These are phyloP conservation scores for Peucedramus taeniatus DNA, from an alignment of 2,113 vertebrate genomes.

Conservation along the genomic window DNA sequence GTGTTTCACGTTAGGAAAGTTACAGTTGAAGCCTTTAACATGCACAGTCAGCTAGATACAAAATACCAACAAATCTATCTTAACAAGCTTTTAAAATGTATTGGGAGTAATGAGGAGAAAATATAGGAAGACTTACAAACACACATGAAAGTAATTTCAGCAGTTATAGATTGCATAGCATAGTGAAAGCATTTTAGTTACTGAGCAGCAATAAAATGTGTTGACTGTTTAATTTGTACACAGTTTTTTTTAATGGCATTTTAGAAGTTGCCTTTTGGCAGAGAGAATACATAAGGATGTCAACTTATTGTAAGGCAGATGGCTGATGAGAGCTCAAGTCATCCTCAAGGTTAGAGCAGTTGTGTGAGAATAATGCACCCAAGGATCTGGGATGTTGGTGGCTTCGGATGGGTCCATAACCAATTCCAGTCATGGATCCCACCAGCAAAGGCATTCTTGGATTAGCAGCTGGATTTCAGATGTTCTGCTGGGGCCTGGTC, in stretches of 20 bases:
- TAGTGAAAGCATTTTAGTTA: slow-evolving; percentile 29
- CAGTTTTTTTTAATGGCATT: neutral
- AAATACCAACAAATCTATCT: slow-evolving; percentile 25
- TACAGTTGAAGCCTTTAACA: slow-evolving; percentile 7
- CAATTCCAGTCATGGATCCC: neutral
- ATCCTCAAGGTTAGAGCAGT: neutral
- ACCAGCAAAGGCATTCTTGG: too few species aligned
- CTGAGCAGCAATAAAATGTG: neutral
- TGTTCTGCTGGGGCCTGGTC: neutral
- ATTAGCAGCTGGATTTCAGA: neutral
- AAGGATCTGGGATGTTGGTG: neutral
- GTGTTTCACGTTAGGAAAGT: slow-evolving; percentile 28
- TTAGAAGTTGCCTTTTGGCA: slow-evolving; percentile 36
- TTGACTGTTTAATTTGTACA: slow-evolving; percentile 21
- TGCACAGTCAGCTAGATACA: slow-evolving; percentile 36
- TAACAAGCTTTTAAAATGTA: slow-evolving; percentile 39
- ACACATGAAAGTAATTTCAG: slow-evolving; percentile 44
- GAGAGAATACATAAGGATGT: neutral
- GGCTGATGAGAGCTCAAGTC: neutral
- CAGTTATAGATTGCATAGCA: slow-evolving; percentile 6
- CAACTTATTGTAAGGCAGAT: neutral
- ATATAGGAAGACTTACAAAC: slow-evolving; percentile 36
- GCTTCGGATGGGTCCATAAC: neutral
- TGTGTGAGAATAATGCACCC: neutral
- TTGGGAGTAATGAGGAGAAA: slow-evolving; percentile 9